Evolutionary conservation across 2,888 invertebrate species (phyloP), one percentile per base, ranked within the genome.

Genomic region (Trichopoda pennipes): DNA sequence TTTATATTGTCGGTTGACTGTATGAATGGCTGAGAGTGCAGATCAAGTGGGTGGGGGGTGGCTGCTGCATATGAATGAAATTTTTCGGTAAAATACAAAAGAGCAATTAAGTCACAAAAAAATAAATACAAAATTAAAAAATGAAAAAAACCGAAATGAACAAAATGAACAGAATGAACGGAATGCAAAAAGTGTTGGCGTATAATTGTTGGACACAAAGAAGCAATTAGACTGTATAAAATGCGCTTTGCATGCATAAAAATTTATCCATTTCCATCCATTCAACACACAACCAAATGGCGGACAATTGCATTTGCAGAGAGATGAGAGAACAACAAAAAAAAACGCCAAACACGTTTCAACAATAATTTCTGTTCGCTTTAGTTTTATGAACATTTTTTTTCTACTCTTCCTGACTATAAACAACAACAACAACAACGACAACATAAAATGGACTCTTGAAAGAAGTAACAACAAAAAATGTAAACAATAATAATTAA

Each of bases 201-300:
- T 86, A 88, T 88, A 89, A 89, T 89, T 88, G 88, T 88, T 87
- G 87, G 85, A 85, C 86, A 88, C 89, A 89, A 89, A 88, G 87
- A 85, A 88, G 87, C 88, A 89, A 88, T 88, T 88, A 88, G 87
- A 87, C 86, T 66, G 86, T 75, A 84, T 84, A 85, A 87, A 88
- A 89, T 89, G 88, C 88, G 88, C 88, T 86, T 88, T 87, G 88
- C 87, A 89, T 88, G 88, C 89, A 88, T 86, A 88, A 89, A 88
- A 88, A 88, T 88, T 58, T 51, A 19, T 81, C 60, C 44, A 64
- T 55, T 35, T n/a, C 19, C 58, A 21, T 17, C 61, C 21, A 61
- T 79, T 77, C 73, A 64, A 61, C 56, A 51, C 66, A 79, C 73
- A 77, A 70, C 44, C 58, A 58, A 81, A 77, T 73, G 66, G 35